Conservation (phyloP, 37 sponge, comb jelly and placozoan genomes). For the Halisarca cf. caerulea region DNA sequence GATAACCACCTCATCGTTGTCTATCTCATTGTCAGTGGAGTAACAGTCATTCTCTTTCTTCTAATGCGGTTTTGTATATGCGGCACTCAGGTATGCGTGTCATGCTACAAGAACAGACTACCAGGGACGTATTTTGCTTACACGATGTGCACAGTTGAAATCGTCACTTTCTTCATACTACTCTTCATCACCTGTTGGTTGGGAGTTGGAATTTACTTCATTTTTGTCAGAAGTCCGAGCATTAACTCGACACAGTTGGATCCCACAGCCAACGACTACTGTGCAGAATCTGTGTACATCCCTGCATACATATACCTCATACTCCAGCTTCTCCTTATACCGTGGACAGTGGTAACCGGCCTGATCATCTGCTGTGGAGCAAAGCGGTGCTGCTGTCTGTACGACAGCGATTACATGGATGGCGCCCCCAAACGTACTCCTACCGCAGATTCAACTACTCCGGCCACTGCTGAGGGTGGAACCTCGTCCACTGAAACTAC, state of each 20-base stretch:
- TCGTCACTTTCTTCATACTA: neutral
- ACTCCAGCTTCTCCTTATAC: neutral
- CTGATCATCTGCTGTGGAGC: constrained; percentile 5
- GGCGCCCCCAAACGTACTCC: neutral
- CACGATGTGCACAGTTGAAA: neutral
- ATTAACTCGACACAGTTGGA: neutral
- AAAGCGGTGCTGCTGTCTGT: neutral
- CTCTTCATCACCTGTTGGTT: neutral
- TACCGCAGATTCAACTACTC: neutral
- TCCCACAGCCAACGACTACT: neutral
- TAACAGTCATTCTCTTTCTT: neutral
- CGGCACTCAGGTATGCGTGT: constrained; percentile 11
- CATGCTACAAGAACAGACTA: constrained; percentile 10
- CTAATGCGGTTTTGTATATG: constrained; percentile 1
- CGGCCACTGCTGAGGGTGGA: too few relatives aligned
- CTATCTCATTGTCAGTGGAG: constrained; percentile 2
- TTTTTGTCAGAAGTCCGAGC: neutral
- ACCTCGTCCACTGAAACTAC: too few relatives aligned
- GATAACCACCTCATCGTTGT: neutral
- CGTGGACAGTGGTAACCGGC: neutral
- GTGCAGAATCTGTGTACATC: neutral
- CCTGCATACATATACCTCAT: neutral
- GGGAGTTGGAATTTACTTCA: constrained; percentile 17
- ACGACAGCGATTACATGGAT: neutral
- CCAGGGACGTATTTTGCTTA: neutral